phyloP scores from a whole-genome alignment of 2,888 invertebrate species.

The Galeruca laticollis region DNA sequence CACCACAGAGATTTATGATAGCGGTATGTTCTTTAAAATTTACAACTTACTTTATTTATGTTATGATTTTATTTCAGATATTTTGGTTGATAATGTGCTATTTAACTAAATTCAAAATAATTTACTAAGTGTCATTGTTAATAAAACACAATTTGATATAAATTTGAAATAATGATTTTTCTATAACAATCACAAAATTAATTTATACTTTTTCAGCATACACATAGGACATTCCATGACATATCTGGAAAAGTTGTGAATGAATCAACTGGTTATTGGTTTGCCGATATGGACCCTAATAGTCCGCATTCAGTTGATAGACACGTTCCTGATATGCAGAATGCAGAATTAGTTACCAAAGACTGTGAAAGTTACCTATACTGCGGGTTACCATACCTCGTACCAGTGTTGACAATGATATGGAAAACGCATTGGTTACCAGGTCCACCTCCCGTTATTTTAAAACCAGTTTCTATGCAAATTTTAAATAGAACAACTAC shows the following conservation, averaged over 20 bases:
- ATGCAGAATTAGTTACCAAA: conserved; percentile 66
- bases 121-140: too few species aligned
- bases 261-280: conserved; percentile 75
- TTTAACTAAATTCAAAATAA: too few species aligned
- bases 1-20: conserved; percentile 82
- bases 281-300: conserved; percentile 81
- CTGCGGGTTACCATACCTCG: conserved; percentile 84
- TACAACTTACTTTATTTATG: neutral
- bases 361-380: conserved; percentile 76
- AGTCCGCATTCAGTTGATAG: conserved; percentile 73
- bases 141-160: too few species aligned
- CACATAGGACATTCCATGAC: conserved; percentile 73
- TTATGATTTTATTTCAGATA: neutral
- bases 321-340: conserved; percentile 70
- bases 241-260: conserved; percentile 66
- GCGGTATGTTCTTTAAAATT: conserved; percentile 69
- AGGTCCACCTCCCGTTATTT: conserved; percentile 69
- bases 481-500: conserved; percentile 65
- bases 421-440: conserved; percentile 75
- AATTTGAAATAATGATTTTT: too few species aligned
- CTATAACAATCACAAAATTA: too few species aligned
- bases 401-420: conserved; percentile 79
- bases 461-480: conserved; percentile 67
- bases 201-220: conserved; percentile 67
- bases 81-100: too few species aligned